Evolutionary conservation across 2,888 invertebrate species (phyloP).

Genomic region (Onchidella celtica): DNA sequence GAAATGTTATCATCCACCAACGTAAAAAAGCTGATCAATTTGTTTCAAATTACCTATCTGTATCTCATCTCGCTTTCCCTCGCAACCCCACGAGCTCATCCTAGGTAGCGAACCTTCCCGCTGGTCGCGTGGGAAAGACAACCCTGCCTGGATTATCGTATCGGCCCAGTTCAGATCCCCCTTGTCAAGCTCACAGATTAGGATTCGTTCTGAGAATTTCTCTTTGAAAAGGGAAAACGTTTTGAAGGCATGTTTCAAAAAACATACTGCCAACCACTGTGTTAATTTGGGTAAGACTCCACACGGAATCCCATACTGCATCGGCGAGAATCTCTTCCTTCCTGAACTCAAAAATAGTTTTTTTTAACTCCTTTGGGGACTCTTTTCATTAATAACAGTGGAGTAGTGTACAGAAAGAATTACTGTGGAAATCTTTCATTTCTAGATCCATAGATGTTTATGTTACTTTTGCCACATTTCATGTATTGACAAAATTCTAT

Average conservation of each 20-base stretch:
- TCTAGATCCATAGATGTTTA: too few species aligned
- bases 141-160: neutral
- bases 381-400: too few species aligned
- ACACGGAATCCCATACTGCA: too few species aligned
- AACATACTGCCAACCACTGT: neutral
- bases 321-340: too few species aligned
- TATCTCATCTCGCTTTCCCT: slow-evolving; percentile 19
- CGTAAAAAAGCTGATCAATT: neutral
- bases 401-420: too few species aligned
- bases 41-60: slow-evolving; percentile 19
- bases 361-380: too few species aligned
- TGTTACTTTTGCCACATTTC: too few species aligned
- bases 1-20: too few species aligned
- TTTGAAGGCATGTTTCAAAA: neutral
- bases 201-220: neutral
- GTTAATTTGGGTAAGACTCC: neutral
- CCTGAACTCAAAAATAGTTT: too few species aligned
- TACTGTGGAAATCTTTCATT: too few species aligned
- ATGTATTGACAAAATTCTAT: too few species aligned
- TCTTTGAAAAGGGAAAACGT: neutral
- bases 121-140: neutral
- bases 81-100: neutral
- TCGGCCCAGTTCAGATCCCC: slow-evolving; percentile 1
- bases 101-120: neutral
- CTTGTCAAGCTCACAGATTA: neutral